Conservation (phyloP, 1,140 invertebrate species). For the Anastrepha ludens region DNA sequence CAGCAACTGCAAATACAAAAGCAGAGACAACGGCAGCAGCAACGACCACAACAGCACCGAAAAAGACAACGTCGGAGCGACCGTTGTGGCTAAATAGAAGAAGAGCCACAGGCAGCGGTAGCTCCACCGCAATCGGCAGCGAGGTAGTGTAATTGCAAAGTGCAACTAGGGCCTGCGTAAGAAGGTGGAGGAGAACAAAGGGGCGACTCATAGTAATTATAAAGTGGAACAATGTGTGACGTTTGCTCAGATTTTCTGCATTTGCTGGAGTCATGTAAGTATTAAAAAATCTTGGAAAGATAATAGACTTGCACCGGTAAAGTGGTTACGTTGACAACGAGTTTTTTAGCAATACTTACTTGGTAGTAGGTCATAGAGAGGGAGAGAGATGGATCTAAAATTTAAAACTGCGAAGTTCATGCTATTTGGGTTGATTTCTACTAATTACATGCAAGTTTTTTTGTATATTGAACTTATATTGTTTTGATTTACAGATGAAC, state of each 20-base stretch:
- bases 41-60: conserved; percentile 49
- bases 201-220: conserved; percentile 1
- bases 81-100: conserved; percentile 45
- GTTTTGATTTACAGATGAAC: conserved; percentile 76
- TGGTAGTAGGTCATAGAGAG: background rate
- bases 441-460: too few species aligned
- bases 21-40: conserved; percentile 40
- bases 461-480: background rate
- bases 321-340: background rate
- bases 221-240: conserved; percentile 80
- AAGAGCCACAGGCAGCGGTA: background rate
- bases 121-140: conserved; percentile 13
- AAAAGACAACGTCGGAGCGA: conserved; percentile 45
- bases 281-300: conserved; percentile 46
- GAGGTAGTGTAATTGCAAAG: conserved; percentile 41
- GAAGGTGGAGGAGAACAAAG: background rate
- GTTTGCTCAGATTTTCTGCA: conserved; percentile 86
- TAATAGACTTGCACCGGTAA: background rate
- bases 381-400: background rate
- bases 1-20: conserved; percentile 18
- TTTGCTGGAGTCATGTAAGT: conserved; percentile 85
- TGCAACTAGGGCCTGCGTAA: background rate
- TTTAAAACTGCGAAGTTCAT: background rate
- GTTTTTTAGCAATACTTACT: background rate
- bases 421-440: background rate